phyloP scores from a whole-genome alignment of 2,113 vertebrate species.

The Romanogobio albipinnatus region DNA sequence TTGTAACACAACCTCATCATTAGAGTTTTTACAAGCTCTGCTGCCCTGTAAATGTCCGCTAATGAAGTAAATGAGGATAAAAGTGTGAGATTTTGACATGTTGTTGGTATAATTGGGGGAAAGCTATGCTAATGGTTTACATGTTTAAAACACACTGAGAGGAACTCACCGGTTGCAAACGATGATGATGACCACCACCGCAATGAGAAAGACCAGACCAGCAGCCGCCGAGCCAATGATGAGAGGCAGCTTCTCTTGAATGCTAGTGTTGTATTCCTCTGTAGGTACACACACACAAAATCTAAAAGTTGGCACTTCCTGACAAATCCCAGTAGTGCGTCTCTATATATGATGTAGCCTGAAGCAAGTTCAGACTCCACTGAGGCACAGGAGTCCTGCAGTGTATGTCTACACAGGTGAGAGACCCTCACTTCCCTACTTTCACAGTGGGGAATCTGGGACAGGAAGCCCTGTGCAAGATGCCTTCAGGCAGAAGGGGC shows the following conservation, averaged over 20 bases:
- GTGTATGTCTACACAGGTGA: constrained; percentile 41
- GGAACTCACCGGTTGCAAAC: constrained; percentile 92
- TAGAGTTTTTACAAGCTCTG: constrained; percentile 46
- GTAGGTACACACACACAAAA: constrained; percentile 19
- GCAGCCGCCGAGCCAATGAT: constrained; percentile 95
- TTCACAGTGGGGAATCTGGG: constrained; percentile 15
- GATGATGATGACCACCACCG: constrained; percentile 90
- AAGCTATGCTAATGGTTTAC: constrained; percentile 22
- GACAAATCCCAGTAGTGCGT: constrained; percentile 26
- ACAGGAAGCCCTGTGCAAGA: constrained; percentile 34
- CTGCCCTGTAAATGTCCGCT: constrained; percentile 11
- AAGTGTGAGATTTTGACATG: constrained; percentile 7
- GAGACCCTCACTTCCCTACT: constrained; percentile 3
- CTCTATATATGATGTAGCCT: constrained; percentile 44
- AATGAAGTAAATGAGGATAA: constrained; percentile 44
- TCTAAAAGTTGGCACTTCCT: constrained; percentile 37
- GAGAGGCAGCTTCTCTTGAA: constrained; percentile 96
- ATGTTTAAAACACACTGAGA: constrained; percentile 41
- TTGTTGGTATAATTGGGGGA: constrained; percentile 14
- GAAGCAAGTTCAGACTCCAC: constrained; percentile 36
- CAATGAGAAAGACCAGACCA: constrained; percentile 93
- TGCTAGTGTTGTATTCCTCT: constrained; percentile 96
- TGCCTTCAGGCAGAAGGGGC: constrained; percentile 47
- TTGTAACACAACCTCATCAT: constrained; percentile 16
- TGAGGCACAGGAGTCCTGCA: constrained; percentile 5